Evolutionary conservation across 2,888 invertebrate genomes (phyloP), one percentile per base, ranked within the genome.

Genomic region (Himalopsyche tibetana): DNA sequence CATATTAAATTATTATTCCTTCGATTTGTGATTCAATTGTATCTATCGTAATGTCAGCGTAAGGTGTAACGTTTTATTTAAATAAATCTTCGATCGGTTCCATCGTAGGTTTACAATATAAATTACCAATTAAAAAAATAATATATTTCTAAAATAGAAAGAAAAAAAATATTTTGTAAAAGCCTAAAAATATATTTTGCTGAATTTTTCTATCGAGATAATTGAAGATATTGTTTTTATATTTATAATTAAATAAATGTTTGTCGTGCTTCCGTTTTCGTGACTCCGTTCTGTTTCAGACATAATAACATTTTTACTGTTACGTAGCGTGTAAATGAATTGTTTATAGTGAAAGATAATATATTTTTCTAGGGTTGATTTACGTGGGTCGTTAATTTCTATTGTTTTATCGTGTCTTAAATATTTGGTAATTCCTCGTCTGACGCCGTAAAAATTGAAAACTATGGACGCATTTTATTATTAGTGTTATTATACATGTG

Each of bases 301-400:
- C 45, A 40, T 36, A 42, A 4, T 80, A 45, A 42, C 42, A 80
- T 82, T 82, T 55, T 55, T 82, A 28, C 9, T 15, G 74, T 74
- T 74, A 28, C 38, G 12, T 55, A 38, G 79, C 74, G 28, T 86
- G 63, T 86, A 86, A 81, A 84, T 81, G 85, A 85, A 85, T 84
- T 86, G 45, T 86, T 88, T 82, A 84, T 86, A 74, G 55, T 88
- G 55, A 87, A 88, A 87, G 81, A 86, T 85, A 82, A 88, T 87
- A 88, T 88, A 88, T 88, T 87, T 87, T 87, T 87, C 86, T 87
- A 87, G 87, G 87, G 88, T 88, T 87, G 82, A 80, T 85, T 85
- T 85, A 85, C 84, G 82, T 88, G 83, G 85, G 83, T 84, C 83
- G 55, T 19, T 86, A 82, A 84, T 83, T 85, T 87, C 55, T 85